Evolutionary conservation across 92 coral and sea anemone species (phyloP), one percentile per base, ranked within the genome.

Genomic region (Palythoa grandis): DNA sequence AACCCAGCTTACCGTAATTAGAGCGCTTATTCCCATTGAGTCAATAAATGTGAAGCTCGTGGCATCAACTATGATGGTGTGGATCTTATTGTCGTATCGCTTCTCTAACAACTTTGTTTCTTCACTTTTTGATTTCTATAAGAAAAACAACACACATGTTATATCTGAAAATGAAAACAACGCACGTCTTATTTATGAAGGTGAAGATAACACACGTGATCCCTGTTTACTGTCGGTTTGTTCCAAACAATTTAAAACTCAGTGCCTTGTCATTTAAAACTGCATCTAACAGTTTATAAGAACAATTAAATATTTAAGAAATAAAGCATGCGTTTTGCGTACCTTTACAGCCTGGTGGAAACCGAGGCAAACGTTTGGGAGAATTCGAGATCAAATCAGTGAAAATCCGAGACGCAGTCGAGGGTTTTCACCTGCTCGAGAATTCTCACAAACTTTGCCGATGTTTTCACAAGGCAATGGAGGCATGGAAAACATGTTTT

Each of bases 41-140:
- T 94, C 98, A 48, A 94, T 94, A 50, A 78, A 88, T 0, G 95
- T 94, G 76, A 94, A 94, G 54, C 92, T 87, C 20, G 92, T 84
- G 0, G 89, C 92, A 82, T 94, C 98, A 50, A 94, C 76, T 39
- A 94, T 89, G 63, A 94, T 76, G 2, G 95, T 82, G 75, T 90
- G 92, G 24, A 88, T 40, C 16, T 57, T 37, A 7, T 52, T n/a
- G 14, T 68, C 13, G 4, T 52, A 65, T 23, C 38, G 22, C 17
- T 17, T 83, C n/a, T 66, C 52, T 22, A 72, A 35, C 68, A 72
- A 47, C 29, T 13, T 43, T 39, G 66, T 25, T 83, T 48, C 68
- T 52, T 52, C 86, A 19, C 9, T 61, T 35, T 29, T 56, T 50
- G 43, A 53, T 35, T 57, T 47, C 83, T 77, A 60, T 22, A n/a